Percentiles rank a stretch among this genome's conserved stretches.
Evolutionary conservation across 2,888 invertebrate species (phyloP).

Genomic region (Galerucella nymphaeae): DNA sequence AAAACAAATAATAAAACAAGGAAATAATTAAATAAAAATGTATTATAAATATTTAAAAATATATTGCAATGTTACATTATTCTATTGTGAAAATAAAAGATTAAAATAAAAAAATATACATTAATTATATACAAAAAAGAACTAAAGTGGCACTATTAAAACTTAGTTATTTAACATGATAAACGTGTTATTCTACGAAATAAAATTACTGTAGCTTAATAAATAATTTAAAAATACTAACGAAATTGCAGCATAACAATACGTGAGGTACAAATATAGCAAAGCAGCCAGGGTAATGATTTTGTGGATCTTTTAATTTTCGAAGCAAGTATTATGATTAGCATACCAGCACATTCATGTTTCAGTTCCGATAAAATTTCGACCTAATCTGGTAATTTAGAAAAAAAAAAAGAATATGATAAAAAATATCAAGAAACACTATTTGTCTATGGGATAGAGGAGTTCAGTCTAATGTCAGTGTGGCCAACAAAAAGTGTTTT

Average conservation of each 20-base stretch:
- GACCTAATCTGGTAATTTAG: no score
- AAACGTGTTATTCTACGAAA: not conserved
- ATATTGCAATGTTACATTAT: slow-evolving; percentile 33
- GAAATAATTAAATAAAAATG: slow-evolving; percentile 33
- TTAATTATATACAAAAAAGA: slow-evolving; percentile 3
- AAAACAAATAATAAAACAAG: slow-evolving; percentile 42
- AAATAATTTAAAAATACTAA: not conserved
- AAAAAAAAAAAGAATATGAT: no score
- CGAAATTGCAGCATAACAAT: slow-evolving; percentile 3
- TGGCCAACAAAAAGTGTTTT: no score
- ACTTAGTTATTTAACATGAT: slow-evolving; percentile 1
- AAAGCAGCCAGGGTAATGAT: not conserved
- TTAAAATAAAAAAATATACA: slow-evolving; percentile 35
- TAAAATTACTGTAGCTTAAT: not conserved
- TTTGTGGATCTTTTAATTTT: not conserved
- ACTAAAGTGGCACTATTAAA: slow-evolving; percentile 4
- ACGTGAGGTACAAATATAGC: not conserved
- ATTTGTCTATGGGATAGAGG: no score
- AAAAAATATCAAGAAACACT: no score
- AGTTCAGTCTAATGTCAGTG: no score
- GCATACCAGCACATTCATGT: no score
- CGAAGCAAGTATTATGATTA: no score
- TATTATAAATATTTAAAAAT: slow-evolving; percentile 44
- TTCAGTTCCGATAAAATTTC: no score
- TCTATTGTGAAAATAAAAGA: slow-evolving; percentile 35